These are phyloP conservation scores for Asarcornis scutulata DNA, from an alignment of 2,113 vertebrate species.

Conservation along the genomic window DNA sequence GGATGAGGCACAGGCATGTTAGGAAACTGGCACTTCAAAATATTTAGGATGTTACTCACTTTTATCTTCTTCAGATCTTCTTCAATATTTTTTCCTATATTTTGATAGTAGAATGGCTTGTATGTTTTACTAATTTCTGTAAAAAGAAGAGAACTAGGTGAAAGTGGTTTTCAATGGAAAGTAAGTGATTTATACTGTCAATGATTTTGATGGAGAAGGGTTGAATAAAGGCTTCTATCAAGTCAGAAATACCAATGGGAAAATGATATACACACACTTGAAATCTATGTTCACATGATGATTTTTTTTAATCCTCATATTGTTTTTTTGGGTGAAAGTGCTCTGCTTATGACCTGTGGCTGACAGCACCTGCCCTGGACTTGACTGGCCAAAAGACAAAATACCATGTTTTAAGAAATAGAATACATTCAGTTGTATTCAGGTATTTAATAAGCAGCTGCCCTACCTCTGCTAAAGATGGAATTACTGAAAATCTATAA, in stretches of 20 bases:
- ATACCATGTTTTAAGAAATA: neutral
- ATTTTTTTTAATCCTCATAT: neutral
- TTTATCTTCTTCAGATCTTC: slow-evolving; percentile 79
- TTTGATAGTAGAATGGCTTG: slow-evolving; percentile 79
- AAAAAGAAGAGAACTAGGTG: slow-evolving; percentile 29
- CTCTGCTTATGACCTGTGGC: neutral
- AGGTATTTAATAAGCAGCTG: neutral
- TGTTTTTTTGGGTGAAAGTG: neutral
- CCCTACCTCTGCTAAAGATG: neutral
- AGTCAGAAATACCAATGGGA: neutral
- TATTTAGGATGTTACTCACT: slow-evolving; percentile 73
- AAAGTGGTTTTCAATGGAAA: neutral
- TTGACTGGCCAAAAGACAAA: neutral
- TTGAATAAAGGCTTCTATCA: neutral
- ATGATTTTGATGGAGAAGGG: neutral
- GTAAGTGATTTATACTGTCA: neutral
- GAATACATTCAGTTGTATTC: neutral
- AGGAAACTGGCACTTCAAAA: neutral
- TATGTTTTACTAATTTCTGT: slow-evolving; percentile 83
- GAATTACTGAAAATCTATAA: neutral
- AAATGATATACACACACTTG: neutral
- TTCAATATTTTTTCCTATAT: slow-evolving; percentile 75
- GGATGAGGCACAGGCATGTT: neutral
- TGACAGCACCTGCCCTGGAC: neutral
- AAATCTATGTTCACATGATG: neutral